Conservation (phyloP, 1,140 invertebrate genomes). For the Phymastichus coffea region DNA sequence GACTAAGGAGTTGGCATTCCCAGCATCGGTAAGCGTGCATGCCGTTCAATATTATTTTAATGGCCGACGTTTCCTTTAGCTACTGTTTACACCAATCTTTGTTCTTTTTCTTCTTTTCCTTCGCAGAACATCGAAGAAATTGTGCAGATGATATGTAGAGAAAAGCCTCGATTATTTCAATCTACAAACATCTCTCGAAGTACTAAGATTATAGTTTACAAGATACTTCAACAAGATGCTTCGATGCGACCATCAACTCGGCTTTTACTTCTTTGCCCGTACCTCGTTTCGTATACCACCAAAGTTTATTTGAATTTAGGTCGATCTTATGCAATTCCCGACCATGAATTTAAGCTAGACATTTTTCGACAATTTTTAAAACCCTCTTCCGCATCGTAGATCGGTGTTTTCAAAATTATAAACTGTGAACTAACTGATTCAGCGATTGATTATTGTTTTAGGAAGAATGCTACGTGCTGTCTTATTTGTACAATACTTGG, state of each 20-base stretch:
- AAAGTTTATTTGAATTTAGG: slow-evolving; percentile 47
- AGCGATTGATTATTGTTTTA: too few relatives aligned
- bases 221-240: slow-evolving; percentile 44
- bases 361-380: slow-evolving; percentile 16
- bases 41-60: too few relatives aligned
- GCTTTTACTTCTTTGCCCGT: slow-evolving; percentile 43
- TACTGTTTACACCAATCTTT: too few relatives aligned
- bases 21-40: slow-evolving; percentile 60
- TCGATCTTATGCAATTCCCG: slow-evolving; percentile 22
- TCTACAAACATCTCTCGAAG: slow-evolving; percentile 16
- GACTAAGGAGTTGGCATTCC: slow-evolving; percentile 63
- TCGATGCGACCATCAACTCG: slow-evolving; percentile 39
- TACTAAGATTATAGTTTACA: slow-evolving; percentile 42
- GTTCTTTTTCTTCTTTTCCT: too few relatives aligned
- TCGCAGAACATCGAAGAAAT: slow-evolving; percentile 39
- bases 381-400: background rate
- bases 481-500: too few relatives aligned
- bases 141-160: slow-evolving; percentile 33
- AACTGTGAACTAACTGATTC: too few relatives aligned
- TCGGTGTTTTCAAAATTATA: too few relatives aligned
- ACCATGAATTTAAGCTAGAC: background rate
- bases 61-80: background rate
- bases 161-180: slow-evolving; percentile 36
- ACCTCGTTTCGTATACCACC: slow-evolving; percentile 36
- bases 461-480: too few relatives aligned